Base-by-base conservation (phyloP, 1,140 invertebrate genomes). In the Zaprionus capensis region DNA sequence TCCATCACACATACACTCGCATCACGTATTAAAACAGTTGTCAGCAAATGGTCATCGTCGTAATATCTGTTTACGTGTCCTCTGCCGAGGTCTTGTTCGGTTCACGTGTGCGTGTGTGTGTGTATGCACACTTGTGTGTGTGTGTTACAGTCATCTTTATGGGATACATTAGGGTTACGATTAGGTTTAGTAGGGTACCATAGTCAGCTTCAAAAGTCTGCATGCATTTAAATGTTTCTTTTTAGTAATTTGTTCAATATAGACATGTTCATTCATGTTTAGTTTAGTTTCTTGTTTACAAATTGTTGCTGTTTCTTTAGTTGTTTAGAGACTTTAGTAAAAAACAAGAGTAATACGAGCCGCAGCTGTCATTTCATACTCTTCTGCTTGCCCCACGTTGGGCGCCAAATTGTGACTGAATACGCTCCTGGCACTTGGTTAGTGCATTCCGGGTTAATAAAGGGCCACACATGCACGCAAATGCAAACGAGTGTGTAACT, bases 371-470 rank as follows among this genome's bases (percentile, higher is more conserved):
- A 46, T 46, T 46, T 9, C n/a, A 46, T 17, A 3, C 0, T 4
- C 1, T 46, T 46, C 11, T 46, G 7, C n/a, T 9, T n/a, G 6
- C 17, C 38, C 28, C 31, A 64, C 5, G 61, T 76, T 76, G 66
- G 62, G 57, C 67, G 53, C 44, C 58, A 46, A n/a, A n/a, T 41
- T 53, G 28, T 20, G 46, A 24, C 9, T 34, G 24, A 20, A 17
- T 31, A n/a, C 44, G 28, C 46, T 56, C 73, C 58, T 55, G 49
- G 26, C 38, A 15, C 26, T 53, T 51, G 46, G 41, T 58, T 51
- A 63, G 65, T 62, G 64, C 67, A 70, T 71, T 80, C 78, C 12
- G 55, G 68, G 63, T 70, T 78, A 85, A 78, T 85, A 67, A 80
- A 76, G 63, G 70, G 49, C 51, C 36, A 74, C 53, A 55, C 26